Evolutionary conservation across 2,797 vertebrate genomes (phyloP), one percentile per base, ranked within the genome.

Genomic region (Crossoptilon crossoptilon): DNA sequence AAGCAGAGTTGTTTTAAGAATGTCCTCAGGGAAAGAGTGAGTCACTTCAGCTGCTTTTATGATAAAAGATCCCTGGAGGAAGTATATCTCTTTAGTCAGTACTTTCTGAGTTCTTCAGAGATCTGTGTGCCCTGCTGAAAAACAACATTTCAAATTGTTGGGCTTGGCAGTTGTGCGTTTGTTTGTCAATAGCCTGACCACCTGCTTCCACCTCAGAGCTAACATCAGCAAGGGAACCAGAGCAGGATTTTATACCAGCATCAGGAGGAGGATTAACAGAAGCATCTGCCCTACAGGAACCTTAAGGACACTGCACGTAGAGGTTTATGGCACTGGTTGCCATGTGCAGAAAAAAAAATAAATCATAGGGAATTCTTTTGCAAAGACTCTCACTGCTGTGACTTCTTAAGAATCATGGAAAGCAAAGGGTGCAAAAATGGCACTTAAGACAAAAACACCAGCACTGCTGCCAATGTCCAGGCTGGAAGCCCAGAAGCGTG

Each of bases 1-100:
- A 37, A 88, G 66, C 41, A 53, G 41, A 72, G 68, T 37, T 90
- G 70, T 84, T 88, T 91, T 71, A 87, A 95, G 78, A 90, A 69
- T 71, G 90, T 82, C 84, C 78, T 71, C 15, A 33, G 49, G 84
- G 86, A 94, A 90, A 88, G 58, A 92, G 43, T 83, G 92, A 93
- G 77, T 92, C 79, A 89, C 75, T 91, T 95, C 90, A 96, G 93
- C 91, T 76, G 91, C 93, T 91, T 94, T 92, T 92, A 85, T 83
- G 59, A 94, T 93, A 93, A 94, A 88, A 94, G 87, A 87, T 89
- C 84, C 78, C 75, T 69, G 26, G 62, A 94, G 72, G 87, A 95
- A 80, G 12, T 59, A 0, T 69, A 79, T 91, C 77, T 90, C 79
- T 69, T 79, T 87, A 90, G 39, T 56, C 62, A 44, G 58, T 31